These are phyloP conservation scores for Lemur catta DNA, from an alignment of 2,797 vertebrate species.

Conservation along the genomic window DNA sequence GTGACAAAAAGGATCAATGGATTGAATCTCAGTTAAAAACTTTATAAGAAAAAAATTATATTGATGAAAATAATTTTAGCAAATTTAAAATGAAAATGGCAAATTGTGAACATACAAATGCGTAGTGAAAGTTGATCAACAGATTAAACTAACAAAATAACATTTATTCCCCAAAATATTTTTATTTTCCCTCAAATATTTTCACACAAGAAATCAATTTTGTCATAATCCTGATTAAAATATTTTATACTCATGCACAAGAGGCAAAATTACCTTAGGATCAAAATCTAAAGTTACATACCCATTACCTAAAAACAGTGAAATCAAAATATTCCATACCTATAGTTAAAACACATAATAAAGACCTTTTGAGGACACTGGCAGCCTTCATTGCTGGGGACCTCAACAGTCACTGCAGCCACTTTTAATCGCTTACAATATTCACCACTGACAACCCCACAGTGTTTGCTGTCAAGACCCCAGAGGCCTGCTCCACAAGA, in stretches of 20 bases:
- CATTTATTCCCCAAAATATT: neutral
- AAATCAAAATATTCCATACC: neutral
- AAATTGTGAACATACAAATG: neutral
- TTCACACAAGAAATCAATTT: neutral
- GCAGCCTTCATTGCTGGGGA: neutral
- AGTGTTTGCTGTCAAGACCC: neutral
- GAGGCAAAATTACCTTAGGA: neutral
- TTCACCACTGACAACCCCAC: neutral
- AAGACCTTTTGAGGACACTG: neutral
- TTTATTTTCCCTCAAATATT: neutral
- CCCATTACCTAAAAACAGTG: neutral
- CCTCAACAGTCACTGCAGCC: neutral
- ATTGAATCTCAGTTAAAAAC: conserved; percentile 11
- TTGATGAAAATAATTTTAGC: neutral
- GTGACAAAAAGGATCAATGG: neutral
- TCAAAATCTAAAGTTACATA: conserved; percentile 3
- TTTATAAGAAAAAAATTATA: neutral
- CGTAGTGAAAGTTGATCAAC: neutral
- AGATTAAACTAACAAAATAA: neutral
- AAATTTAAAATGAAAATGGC: conserved; percentile 6
- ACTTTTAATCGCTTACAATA: too few relatives aligned
- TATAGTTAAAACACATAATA: neutral
- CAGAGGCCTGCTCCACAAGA: neutral
- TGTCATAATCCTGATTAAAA: neutral
- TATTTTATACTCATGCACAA: neutral